These are phyloP conservation scores for Leptatherina wallacei DNA, from an alignment of 2,797 vertebrate species.

Conservation along the genomic window DNA sequence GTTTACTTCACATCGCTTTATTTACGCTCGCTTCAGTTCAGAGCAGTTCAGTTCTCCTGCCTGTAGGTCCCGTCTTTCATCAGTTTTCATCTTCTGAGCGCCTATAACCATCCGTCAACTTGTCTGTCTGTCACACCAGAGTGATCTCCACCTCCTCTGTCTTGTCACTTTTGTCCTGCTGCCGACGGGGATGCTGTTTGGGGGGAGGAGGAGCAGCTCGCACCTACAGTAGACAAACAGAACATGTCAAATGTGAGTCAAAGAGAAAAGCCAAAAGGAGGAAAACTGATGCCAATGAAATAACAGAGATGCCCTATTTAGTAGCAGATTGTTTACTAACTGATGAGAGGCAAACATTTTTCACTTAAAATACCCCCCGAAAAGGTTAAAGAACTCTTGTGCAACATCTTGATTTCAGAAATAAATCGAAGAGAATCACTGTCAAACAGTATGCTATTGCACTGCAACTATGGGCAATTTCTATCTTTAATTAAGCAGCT, in stretches of 20 bases:
- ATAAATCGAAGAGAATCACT: not conserved
- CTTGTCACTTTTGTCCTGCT: constrained; percentile 91
- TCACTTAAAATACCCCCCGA: not conserved
- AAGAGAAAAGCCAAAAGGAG: constrained; percentile 3
- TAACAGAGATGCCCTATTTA: constrained; percentile 23
- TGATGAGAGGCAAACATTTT: constrained; percentile 17
- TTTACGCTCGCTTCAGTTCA: constrained; percentile 49
- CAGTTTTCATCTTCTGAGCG: constrained; percentile 35
- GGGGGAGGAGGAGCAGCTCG: constrained; percentile 96
- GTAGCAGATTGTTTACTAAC: not conserved
- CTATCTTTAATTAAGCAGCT: not conserved
- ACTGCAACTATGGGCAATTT: not conserved
- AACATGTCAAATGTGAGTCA: not conserved
- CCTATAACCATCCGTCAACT: constrained; percentile 27
- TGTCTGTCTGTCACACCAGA: constrained; percentile 85
- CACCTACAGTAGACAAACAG: constrained; percentile 81
- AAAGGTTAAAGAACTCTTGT: constrained; percentile 6
- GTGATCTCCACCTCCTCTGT: constrained; percentile 98
- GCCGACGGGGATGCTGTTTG: constrained; percentile 89
- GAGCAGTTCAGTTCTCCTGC: constrained; percentile 45
- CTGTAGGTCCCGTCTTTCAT: constrained; percentile 50
- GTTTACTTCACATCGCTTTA: constrained; percentile 48
- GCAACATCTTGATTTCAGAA: not conserved
- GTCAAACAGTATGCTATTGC: no score
- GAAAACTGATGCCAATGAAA: not conserved